Conservation (phyloP, 2,888 invertebrate species). For the Drosophila quasianomalipes region DNA sequence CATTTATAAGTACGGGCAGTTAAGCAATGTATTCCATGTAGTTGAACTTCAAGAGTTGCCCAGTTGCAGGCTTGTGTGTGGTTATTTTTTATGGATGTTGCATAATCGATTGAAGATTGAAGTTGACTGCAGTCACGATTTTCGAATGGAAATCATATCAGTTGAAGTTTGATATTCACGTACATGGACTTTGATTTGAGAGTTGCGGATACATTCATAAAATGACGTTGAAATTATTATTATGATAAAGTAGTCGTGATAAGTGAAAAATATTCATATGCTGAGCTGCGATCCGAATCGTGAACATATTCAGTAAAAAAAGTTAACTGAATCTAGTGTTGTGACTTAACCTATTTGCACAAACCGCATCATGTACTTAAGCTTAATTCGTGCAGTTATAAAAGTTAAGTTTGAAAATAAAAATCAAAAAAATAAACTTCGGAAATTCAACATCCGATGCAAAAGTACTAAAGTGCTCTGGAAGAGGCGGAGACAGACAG, state of each 20-base stretch:
- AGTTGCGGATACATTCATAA: neutral
- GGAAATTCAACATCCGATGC: conserved; percentile 77
- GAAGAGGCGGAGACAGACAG: conserved; percentile 26
- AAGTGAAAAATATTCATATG: neutral
- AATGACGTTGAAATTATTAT: neutral
- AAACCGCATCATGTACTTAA: conserved; percentile 6
- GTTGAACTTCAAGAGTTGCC: conserved; percentile 25
- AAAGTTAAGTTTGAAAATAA: conserved; percentile 7
- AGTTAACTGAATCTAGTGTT: neutral
- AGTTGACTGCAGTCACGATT: conserved; percentile 34
- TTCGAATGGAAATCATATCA: conserved; percentile 18
- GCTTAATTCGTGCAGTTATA: conserved; percentile 13
- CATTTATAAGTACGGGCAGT: conserved; percentile 47
- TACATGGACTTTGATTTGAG: conserved; percentile 12
- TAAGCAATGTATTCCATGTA: conserved; percentile 50
- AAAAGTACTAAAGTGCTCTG: conserved; percentile 54
- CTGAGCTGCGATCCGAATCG: neutral
- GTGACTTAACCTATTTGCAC: conserved; percentile 13
- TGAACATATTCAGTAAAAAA: neutral
- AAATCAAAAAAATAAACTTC: conserved; percentile 20
- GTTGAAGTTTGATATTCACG: neutral
- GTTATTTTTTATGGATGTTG: conserved; percentile 35
- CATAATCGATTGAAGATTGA: conserved; percentile 57
- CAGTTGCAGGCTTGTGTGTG: conserved; percentile 8
- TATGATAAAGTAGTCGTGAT: neutral